Percentiles rank a stretch among this genome's conserved stretches.
phyloP scores from a whole-genome alignment of 1,140 invertebrate species.

The Hyles vespertilio region DNA sequence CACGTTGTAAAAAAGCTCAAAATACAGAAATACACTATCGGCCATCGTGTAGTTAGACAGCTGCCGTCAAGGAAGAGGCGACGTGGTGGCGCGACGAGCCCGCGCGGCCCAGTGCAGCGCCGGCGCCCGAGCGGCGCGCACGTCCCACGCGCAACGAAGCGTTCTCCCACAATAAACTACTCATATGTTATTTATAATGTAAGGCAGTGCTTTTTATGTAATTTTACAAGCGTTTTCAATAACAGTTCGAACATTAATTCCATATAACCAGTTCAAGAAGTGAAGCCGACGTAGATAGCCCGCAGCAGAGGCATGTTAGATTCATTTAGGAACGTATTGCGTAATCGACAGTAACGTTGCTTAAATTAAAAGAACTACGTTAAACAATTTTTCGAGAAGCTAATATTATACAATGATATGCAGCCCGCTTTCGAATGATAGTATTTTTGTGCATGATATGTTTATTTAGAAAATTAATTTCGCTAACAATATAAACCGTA shows the following conservation, averaged over 20 bases:
- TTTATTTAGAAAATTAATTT: constrained; percentile 19
- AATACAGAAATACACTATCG: constrained; percentile 45
- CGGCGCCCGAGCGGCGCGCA: constrained; percentile 37
- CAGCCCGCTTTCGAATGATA: constrained; percentile 36
- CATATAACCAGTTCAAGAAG: too few relatives aligned
- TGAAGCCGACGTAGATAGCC: too few relatives aligned
- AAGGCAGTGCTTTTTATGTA: constrained; percentile 65
- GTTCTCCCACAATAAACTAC: constrained; percentile 34
- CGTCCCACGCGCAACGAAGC: constrained; percentile 34
- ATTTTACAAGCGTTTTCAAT: constrained; percentile 39
- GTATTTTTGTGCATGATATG: constrained; percentile 64
- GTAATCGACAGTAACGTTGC: too few relatives aligned
- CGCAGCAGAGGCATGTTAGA: too few relatives aligned
- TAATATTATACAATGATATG: constrained; percentile 53
- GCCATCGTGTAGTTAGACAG: constrained; percentile 20
- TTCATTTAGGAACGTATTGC: too few relatives aligned
- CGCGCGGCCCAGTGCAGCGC: constrained; percentile 33
- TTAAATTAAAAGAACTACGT: constrained; percentile 3
- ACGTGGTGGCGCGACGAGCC: not conserved
- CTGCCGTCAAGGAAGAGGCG: too few relatives aligned
- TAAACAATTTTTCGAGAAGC: constrained; percentile 8
- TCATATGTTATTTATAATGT: constrained; percentile 52
- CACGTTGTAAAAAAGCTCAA: constrained; percentile 62
- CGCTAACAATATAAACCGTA: too few relatives aligned
- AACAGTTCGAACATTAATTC: too few relatives aligned